Conservation (phyloP, 2,888 invertebrate genomes). For the Vandiemenella viatica region DNA sequence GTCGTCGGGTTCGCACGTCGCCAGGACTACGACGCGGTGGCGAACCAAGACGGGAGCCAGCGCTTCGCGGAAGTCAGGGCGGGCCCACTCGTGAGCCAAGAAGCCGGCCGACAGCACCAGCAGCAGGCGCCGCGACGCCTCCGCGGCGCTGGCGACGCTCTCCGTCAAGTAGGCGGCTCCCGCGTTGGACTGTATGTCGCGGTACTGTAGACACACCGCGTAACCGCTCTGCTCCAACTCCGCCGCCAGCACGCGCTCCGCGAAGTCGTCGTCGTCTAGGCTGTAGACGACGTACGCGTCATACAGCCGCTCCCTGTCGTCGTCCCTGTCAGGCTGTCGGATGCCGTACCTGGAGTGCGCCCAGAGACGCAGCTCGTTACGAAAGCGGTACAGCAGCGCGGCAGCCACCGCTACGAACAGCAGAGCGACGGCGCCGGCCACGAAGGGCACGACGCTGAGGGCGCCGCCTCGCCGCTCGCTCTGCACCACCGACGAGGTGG, state of each 20-base stretch:
- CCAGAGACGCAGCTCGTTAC: slow-evolving; percentile 64
- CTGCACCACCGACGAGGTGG: slow-evolving; percentile 34
- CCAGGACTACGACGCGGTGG: slow-evolving; percentile 42
- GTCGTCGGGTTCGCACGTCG: slow-evolving; percentile 49
- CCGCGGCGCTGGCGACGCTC: slow-evolving; percentile 40
- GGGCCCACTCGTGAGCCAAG: slow-evolving; percentile 68
- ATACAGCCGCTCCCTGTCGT: slow-evolving; percentile 44
- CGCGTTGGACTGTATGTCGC: slow-evolving; percentile 25
- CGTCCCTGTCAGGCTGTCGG: slow-evolving; percentile 32
- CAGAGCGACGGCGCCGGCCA: slow-evolving; percentile 53
- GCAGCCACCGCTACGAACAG: slow-evolving; percentile 52
- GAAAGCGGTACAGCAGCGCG: slow-evolving; percentile 55
- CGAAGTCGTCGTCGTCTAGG: slow-evolving; percentile 58
- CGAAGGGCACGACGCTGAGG: slow-evolving; percentile 50
- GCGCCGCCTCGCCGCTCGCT: slow-evolving; percentile 43
- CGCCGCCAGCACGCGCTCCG: slow-evolving; percentile 47
- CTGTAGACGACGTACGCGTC: slow-evolving; percentile 80
- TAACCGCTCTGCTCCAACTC: slow-evolving; percentile 59
- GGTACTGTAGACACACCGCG: slow-evolving; percentile 38
- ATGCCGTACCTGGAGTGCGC: slow-evolving; percentile 64
- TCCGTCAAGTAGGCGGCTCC: slow-evolving; percentile 32
- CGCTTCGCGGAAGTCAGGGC: slow-evolving; percentile 66
- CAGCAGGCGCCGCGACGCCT: slow-evolving; percentile 59
- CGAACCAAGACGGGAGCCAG: slow-evolving; percentile 53
- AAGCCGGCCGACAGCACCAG: slow-evolving; percentile 68